Evolutionary conservation across 2,888 invertebrate species (phyloP).

Genomic region (Bursaphelenchus okinawaensis): DNA sequence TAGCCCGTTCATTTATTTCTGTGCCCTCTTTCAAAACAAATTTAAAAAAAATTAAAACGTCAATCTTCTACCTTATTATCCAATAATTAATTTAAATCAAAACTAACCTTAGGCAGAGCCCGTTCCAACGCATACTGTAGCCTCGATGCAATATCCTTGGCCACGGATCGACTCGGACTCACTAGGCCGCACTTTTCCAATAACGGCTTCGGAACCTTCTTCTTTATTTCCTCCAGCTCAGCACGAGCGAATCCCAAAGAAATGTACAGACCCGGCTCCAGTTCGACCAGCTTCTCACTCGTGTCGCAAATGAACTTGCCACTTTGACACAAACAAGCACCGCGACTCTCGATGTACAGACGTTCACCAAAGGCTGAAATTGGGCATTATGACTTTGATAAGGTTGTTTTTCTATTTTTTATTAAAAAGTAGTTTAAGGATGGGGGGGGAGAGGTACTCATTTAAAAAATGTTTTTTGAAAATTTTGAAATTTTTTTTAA

Average conservation of each 20-base stretch:
- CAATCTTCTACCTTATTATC: conserved; percentile 7
- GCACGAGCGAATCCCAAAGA: conserved; percentile 42
- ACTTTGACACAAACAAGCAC: conserved; percentile 50
- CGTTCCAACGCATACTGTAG: conserved; percentile 50
- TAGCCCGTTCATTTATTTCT: too few relatives aligned
- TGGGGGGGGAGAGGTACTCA: too few relatives aligned
- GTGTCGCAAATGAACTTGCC: conserved; percentile 50
- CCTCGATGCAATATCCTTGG: conserved; percentile 44
- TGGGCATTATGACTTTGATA: neutral
- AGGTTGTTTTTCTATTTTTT: neutral
- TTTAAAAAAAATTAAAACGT: conserved; percentile 15
- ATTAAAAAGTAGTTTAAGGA: neutral
- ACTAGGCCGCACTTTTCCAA: conserved; percentile 45
- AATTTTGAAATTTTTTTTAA: too few relatives aligned
- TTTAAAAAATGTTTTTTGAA: too few relatives aligned
- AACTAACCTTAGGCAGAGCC: conserved; percentile 35
- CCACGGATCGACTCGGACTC: conserved; percentile 26
- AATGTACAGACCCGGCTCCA: conserved; percentile 43
- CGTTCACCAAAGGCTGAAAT: conserved; percentile 48
- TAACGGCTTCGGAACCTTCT: conserved; percentile 38
- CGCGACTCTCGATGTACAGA: conserved; percentile 47
- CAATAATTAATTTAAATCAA: too few relatives aligned
- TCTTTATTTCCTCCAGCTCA: conserved; percentile 40
- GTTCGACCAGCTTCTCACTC: conserved; percentile 34
- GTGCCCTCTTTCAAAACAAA: conserved; percentile 18